A percentile compares a stretch with the other conserved stretches of the same genome.
These are phyloP conservation scores for Epistrophe eligans DNA, from an alignment of 2,888 invertebrate genomes.

Conservation along the genomic window DNA sequence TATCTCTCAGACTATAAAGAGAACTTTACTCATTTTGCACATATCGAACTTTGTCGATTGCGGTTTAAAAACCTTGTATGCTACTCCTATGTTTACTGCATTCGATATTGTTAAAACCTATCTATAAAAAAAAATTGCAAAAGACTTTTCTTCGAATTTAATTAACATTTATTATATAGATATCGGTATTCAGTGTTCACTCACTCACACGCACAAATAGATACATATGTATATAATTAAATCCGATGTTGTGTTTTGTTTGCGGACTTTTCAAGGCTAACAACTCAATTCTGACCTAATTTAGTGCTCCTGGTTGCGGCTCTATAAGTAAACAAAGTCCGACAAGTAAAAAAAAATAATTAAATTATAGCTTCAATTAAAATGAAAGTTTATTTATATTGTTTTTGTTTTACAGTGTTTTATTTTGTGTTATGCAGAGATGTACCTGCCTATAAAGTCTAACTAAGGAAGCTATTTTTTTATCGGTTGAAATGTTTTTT, in stretches of 20 bases:
- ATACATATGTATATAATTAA: neutral
- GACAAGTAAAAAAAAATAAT: neutral
- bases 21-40: neutral
- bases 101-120: neutral
- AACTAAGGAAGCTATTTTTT: neutral
- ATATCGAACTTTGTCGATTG: neutral
- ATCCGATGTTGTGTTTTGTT: neutral
- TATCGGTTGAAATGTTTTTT: neutral
- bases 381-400: neutral
- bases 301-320: conserved; percentile 1
- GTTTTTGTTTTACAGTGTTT: neutral
- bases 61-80: neutral
- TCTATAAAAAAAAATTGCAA: conserved; percentile 9
- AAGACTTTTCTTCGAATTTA: conserved; percentile 14
- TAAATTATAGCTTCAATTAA: conserved; percentile 12
- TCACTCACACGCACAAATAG: no score
- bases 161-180: conserved; percentile 8
- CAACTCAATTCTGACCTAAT: conserved; percentile 23
- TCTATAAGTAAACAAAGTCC: conserved; percentile 1
- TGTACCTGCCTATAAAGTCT: neutral
- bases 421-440: conserved; percentile 13
- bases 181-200: neutral
- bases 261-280: conserved; percentile 6
- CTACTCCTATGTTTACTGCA: neutral
- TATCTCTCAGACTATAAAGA: neutral